Conservation (phyloP, 1,140 invertebrate species). For the Panulirus ornatus region DNA sequence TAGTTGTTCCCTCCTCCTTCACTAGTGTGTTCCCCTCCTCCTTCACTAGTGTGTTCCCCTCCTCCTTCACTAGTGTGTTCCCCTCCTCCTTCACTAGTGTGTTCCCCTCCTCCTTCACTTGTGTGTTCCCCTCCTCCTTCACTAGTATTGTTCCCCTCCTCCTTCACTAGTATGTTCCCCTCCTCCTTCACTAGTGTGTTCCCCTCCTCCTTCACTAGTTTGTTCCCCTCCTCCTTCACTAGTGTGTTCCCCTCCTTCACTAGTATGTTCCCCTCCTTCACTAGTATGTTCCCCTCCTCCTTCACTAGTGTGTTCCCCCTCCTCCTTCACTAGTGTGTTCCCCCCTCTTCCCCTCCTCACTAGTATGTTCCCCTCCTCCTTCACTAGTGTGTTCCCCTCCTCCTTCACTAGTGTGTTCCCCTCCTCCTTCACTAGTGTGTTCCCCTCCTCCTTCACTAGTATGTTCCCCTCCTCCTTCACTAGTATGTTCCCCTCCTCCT, state of each 20-base stretch:
- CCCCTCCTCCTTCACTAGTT: not conserved
- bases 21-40: not conserved
- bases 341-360: not conserved
- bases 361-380: not conserved
- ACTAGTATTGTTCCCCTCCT: not conserved
- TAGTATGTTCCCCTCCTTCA: no score
- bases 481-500: no score
- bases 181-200: no score
- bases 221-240: not conserved
- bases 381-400: no score
- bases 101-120: not conserved
- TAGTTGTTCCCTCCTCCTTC: not conserved
- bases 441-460: no score
- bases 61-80: not conserved
- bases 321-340: not conserved
- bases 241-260: not conserved
- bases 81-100: not conserved
- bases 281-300: no score
- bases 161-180: no score
- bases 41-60: not conserved
- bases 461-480: no score
- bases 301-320: no score
- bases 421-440: no score
- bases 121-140: not conserved
- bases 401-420: no score